phyloP scores from a whole-genome alignment of 2,113 vertebrate species.

The Thunnus thynnus region DNA sequence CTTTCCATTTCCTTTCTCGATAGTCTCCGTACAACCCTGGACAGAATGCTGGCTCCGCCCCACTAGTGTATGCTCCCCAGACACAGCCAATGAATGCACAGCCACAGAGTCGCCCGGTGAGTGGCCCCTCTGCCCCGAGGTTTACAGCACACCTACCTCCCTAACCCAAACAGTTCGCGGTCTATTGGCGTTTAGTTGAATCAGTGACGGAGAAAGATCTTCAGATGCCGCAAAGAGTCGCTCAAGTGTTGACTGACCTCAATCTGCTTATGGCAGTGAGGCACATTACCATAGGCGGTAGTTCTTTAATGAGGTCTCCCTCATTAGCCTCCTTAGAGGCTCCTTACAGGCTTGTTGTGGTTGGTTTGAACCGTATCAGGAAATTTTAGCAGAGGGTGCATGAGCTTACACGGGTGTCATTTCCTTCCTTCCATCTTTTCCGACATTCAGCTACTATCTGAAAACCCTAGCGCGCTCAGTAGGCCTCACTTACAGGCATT shows the following conservation, averaged over 20 bases:
- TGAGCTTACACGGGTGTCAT: not conserved
- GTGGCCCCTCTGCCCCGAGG: conserved; percentile 62
- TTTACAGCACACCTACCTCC: conserved; percentile 13
- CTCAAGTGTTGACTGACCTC: not conserved
- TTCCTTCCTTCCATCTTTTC: not conserved
- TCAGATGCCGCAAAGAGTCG: not conserved
- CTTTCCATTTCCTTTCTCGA: conserved; percentile 37
- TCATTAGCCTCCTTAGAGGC: not conserved
- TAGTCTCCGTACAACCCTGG: conserved; percentile 95
- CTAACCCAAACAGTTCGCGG: conserved; percentile 11
- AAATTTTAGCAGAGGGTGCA: not conserved
- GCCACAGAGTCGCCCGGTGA: conserved; percentile 96
- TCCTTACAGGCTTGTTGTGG: not conserved
- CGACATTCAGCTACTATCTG: too few species aligned
- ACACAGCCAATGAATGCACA: conserved; percentile 97
- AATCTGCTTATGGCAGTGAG: conserved; percentile 1
- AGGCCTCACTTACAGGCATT: too few species aligned
- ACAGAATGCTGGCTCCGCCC: conserved; percentile 94
- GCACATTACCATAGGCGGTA: conserved; percentile 4
- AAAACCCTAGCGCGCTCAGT: not conserved
- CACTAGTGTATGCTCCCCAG: conserved; percentile 94
- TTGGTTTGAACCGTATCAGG: not conserved
- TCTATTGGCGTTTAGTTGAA: not conserved
- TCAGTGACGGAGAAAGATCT: not conserved
- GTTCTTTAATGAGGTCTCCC: conserved; percentile 18